Evolutionary conservation across 1,140 invertebrate species (phyloP), one percentile per base, ranked within the genome.

Genomic region (Caerostris darwini): DNA sequence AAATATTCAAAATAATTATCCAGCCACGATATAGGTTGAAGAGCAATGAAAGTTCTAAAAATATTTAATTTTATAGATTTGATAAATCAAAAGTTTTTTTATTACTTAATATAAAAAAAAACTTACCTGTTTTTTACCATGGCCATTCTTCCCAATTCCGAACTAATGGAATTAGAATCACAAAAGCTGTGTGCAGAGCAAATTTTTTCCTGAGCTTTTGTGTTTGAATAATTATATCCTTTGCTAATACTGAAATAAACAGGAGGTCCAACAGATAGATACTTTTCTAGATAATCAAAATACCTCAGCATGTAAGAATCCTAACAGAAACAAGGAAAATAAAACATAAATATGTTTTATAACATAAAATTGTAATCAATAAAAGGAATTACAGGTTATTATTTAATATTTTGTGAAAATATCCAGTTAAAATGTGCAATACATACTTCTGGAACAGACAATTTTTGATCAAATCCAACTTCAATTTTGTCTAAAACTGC

Each of bases 251-350:
- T 98, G 96, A 99, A 99, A 96, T 98, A 99, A 0, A 99, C 97
- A 0, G 98, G 98, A n/a, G 98, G 97, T 0, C 99, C 99, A 95
- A 98, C 97, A 1, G 97, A 97, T 94, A 99, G 96, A 77, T 98
- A 97, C 34, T 97, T 97, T 77, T 97, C 97, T 96, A 99, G 97
- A 94, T 94, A 94, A 77, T 97, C 95, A 97, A 98, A 97, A 94
- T 99, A 99, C 95, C 97, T 97, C 54, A 98, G 96, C 71, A 99
- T 98, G 95, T 98, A 98, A 3, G 98, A 99, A 95, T 99, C 98
- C 94, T 96, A 69, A 10, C 14, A 54, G 69, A 69, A 56, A 34
- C 83, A 82, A 82, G n/a, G 64, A 7, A 88, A 19, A 34, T 58
- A 85, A 59, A n/a, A 67, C n/a, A 14, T 67, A 67, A 67, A 67